A percentile compares a stretch with the other conserved stretches of the same genome.
phyloP scores from a whole-genome alignment of 2,113 vertebrate genomes.

The Marmota monax region DNA sequence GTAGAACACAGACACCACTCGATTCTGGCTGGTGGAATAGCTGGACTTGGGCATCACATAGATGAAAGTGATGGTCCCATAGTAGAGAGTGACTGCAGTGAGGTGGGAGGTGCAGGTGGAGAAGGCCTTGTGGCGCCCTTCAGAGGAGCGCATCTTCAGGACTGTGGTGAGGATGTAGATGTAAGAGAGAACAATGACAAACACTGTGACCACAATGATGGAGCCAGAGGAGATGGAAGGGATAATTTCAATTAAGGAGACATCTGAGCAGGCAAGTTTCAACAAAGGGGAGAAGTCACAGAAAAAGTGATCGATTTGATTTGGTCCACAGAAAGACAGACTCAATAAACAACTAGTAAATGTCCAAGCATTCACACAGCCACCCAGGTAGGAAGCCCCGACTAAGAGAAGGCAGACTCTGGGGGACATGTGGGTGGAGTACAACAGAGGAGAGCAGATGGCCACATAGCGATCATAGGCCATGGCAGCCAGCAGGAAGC shows the following conservation, averaged over 20 bases:
- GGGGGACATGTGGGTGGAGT: constrained; percentile 46
- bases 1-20: constrained; percentile 46
- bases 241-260: constrained; percentile 61
- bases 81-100: constrained; percentile 32
- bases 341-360: constrained; percentile 56
- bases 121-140: constrained; percentile 29
- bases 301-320: constrained; percentile 79
- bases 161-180: constrained; percentile 4
- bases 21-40: constrained; percentile 40
- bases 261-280: constrained; percentile 78
- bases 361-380: constrained; percentile 65
- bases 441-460: constrained; percentile 78
- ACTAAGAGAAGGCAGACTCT: constrained; percentile 37
- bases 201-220: not conserved
- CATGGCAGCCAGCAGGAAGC: constrained; percentile 80
- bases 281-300: constrained; percentile 80
- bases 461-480: constrained; percentile 78
- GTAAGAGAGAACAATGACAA: constrained; percentile 14
- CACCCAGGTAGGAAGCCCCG: constrained; percentile 47
- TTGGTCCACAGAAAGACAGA: constrained; percentile 76
- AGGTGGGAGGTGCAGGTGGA: constrained; percentile 60
- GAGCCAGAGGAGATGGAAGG: constrained; percentile 70
- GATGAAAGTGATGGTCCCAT: constrained; percentile 30
- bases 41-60: constrained; percentile 60
- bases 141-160: constrained; percentile 21